Base-by-base conservation (phyloP, 1,140 invertebrate species). In the Euwallacea similis region DNA sequence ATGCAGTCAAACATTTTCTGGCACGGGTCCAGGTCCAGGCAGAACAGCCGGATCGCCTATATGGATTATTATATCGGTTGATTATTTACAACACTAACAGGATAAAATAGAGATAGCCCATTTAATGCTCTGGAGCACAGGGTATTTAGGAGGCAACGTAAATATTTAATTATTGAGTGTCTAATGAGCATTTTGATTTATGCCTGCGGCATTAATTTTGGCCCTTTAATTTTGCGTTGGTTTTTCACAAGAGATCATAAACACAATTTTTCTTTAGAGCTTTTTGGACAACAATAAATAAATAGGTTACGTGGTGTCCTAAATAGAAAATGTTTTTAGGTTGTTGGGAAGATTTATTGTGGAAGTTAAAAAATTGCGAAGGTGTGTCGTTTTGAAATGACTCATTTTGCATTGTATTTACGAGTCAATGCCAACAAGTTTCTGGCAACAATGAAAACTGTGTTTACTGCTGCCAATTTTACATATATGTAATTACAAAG, bases 381-480 rank as follows among this genome's bases (percentile, higher is more conserved):
- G 21, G 21, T 33, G 21, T 33, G 21, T 33, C 21, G 21, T 33
- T 33, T 33, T 33, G 21, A 33, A 33, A 33, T 33, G 21, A 33
- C 1, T 33, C 21, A 33, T 33, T 33, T 33, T 33, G 21, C 21
- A 33, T 33, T 33, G 21, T 33, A 33, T 33, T 33, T 33, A 33
- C 21, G 21, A 33, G 21, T 33, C 21, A 42, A 60, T 10, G 42
- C 33, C 33, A 10, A 10, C 33, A 7, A 33, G 58, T 60, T 60
- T 60, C 58, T 60, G 58, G 58, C 16, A 60, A 60, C 58, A 60
- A 60, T 60, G 21, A 60, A 21, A 33, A 10, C 58, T n/a, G 33
- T 60, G 33, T 41, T 60, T 60, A 60, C 16, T 42, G 41, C 10
- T 33, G 2, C 58, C 15, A 7, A 60, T 60, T 60, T 21, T 60